A percentile compares a stretch with the other conserved stretches of the same genome.
Conservation (phyloP, 2,797 vertebrate genomes). For the Falco berigora region DNA sequence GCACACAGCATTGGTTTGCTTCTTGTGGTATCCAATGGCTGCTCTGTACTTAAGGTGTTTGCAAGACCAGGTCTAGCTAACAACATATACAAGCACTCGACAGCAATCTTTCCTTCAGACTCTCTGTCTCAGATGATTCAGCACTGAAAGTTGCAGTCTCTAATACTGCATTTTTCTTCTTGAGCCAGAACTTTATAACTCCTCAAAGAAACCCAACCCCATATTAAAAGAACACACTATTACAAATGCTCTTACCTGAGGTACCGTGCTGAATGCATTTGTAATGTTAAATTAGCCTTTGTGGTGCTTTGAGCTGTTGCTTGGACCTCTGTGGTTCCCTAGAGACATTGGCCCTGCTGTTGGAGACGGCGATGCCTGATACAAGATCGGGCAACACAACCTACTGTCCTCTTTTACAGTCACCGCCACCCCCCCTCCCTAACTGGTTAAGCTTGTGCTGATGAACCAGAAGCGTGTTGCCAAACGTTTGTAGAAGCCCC, state of each 20-base stretch:
- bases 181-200: neutral
- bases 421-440: too few species aligned
- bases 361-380: neutral
- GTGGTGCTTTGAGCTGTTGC: neutral
- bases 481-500: neutral
- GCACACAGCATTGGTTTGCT: neutral
- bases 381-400: neutral
- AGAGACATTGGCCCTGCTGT: neutral
- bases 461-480: neutral
- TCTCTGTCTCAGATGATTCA: conserved; percentile 18
- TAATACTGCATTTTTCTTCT: neutral
- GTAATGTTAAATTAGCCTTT: neutral
- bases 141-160: neutral
- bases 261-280: neutral
- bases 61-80: neutral
- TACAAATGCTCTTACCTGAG: neutral
- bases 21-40: neutral
- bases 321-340: neutral
- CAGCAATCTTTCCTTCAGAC: neutral
- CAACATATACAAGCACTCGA: neutral
- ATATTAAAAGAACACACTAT: neutral
- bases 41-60: neutral
- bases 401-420: neutral
- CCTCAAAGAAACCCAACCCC: neutral
- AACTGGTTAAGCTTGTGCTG: neutral